A percentile compares a stretch with the other conserved stretches of the same genome.
These are phyloP conservation scores for Chesias legatella DNA, from an alignment of 2,888 invertebrate species.

Conservation along the genomic window DNA sequence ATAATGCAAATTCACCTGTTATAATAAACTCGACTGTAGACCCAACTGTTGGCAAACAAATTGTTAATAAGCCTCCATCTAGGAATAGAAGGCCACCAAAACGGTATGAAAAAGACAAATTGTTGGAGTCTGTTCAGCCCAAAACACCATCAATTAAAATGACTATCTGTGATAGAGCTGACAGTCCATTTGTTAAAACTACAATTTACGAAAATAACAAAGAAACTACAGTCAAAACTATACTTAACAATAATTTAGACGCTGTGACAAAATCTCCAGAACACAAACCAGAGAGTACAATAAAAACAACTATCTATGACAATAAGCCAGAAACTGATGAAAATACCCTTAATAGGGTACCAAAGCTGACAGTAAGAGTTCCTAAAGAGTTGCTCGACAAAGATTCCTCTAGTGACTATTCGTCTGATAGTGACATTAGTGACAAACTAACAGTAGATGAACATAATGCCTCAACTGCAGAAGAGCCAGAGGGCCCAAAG, in stretches of 20 bases:
- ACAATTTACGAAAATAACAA: conserved; percentile 67
- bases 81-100: conserved; percentile 66
- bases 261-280: conserved; percentile 44
- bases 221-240: conserved; percentile 58
- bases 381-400: conserved; percentile 81
- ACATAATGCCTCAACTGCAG: conserved; percentile 45
- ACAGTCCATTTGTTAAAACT: conserved; percentile 71
- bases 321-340: conserved; percentile 62
- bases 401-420: conserved; percentile 75
- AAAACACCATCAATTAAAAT: conserved; percentile 70
- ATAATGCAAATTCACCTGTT: conserved; percentile 73
- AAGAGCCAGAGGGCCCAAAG: conserved; percentile 29
- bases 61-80: conserved; percentile 59
- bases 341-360: conserved; percentile 80
- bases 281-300: conserved; percentile 56
- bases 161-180: conserved; percentile 75
- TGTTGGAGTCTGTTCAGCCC: conserved; percentile 34
- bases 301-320: conserved; percentile 74
- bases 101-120: conserved; percentile 59
- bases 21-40: conserved; percentile 77
- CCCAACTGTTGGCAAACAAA: conserved; percentile 64
- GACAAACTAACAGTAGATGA: conserved; percentile 82
- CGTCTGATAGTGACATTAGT: conserved; percentile 81
- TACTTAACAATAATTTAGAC: conserved; percentile 66
- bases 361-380: conserved; percentile 85